These are phyloP conservation scores for Shinisaurus crocodilurus DNA, from an alignment of 2,113 vertebrate species.

Conservation along the genomic window DNA sequence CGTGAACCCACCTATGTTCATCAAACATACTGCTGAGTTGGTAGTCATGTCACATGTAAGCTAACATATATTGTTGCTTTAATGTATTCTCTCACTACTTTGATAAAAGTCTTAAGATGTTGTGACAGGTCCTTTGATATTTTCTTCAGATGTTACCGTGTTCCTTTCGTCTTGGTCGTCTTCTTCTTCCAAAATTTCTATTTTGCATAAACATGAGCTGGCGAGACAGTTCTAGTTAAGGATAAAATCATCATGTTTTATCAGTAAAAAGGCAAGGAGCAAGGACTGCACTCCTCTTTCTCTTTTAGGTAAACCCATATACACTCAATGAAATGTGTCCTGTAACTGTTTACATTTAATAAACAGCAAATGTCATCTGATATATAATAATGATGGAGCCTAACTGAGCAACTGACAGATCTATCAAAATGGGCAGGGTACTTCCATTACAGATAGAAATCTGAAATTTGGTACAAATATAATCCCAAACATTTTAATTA, in stretches of 20 bases:
- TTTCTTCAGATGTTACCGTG: slow-evolving; percentile 80
- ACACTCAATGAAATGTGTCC: slow-evolving; percentile 7
- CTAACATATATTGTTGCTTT: slow-evolving; percentile 77
- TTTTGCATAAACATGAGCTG: slow-evolving; percentile 80
- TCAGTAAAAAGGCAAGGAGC: slow-evolving; percentile 60
- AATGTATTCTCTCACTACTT: slow-evolving; percentile 83
- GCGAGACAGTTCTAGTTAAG: slow-evolving; percentile 73
- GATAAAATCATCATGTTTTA: slow-evolving; percentile 68
- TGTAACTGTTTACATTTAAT: slow-evolving; percentile 42
- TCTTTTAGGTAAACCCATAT: slow-evolving; percentile 20
- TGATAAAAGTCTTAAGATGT: slow-evolving; percentile 82
- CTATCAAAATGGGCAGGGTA: background rate
- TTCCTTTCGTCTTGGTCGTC: slow-evolving; percentile 64
- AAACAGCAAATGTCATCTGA: slow-evolving; percentile 38
- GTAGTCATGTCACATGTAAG: slow-evolving; percentile 70
- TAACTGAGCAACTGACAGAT: background rate
- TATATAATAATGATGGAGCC: background rate
- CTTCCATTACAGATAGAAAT: background rate
- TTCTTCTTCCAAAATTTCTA: slow-evolving; percentile 67
- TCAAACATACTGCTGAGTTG: slow-evolving; percentile 68
- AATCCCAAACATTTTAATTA: background rate
- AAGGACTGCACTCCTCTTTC: slow-evolving; percentile 27
- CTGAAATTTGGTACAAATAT: background rate
- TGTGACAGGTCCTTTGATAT: slow-evolving; percentile 81
- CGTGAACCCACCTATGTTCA: slow-evolving; percentile 64